phyloP scores from a whole-genome alignment of 2,113 vertebrate genomes.

The Asarcornis scutulata region DNA sequence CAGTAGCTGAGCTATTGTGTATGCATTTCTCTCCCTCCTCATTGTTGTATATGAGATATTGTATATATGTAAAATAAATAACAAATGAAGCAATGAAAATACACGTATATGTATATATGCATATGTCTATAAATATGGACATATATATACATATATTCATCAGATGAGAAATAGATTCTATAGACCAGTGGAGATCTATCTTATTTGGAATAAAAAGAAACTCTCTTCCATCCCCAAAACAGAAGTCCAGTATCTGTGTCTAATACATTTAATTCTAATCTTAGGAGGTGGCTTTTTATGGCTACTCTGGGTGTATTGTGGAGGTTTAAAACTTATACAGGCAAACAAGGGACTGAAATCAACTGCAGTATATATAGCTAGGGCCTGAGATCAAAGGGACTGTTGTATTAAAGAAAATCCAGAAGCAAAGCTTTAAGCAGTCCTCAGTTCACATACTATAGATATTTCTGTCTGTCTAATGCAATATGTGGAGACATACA shows the following conservation, averaged over 20 bases:
- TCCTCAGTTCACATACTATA: neutral
- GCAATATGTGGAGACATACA: neutral
- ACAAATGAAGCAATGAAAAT: neutral
- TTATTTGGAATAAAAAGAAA: neutral
- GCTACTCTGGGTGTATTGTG: neutral
- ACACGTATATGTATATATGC: accelerated
- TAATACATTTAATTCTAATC: neutral
- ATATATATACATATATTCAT: neutral
- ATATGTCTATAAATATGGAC: accelerated
- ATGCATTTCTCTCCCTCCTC: neutral
- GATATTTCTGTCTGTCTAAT: neutral
- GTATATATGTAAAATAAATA: neutral
- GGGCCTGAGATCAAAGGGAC: neutral
- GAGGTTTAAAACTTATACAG: neutral
- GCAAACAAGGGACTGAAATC: neutral
- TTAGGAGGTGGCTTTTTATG: neutral
- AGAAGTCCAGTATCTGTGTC: neutral
- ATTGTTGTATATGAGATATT: neutral
- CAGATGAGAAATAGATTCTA: neutral
- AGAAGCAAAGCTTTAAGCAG: neutral
- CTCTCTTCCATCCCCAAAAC: neutral
- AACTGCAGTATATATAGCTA: neutral
- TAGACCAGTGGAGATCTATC: neutral
- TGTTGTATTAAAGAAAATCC: neutral
- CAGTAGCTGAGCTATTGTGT: accelerated